Conservation (phyloP, 1,140 invertebrate genomes). For the Palaemon carinicauda region DNA sequence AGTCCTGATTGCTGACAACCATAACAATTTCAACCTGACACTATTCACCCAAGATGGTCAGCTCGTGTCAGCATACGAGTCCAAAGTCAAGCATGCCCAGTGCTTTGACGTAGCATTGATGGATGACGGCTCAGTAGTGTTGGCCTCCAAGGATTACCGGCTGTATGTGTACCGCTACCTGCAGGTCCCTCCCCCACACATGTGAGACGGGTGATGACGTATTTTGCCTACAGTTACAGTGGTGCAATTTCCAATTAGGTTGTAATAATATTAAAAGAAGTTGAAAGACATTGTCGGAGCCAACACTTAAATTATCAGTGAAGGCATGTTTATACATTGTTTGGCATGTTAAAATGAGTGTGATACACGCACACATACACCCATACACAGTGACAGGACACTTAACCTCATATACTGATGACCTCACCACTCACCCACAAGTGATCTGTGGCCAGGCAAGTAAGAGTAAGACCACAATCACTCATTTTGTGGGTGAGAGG, state of each 20-base stretch:
- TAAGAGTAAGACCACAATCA: neutral
- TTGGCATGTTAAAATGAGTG: constrained; percentile 21
- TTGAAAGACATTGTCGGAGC: constrained; percentile 22
- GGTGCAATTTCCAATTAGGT: constrained; percentile 22
- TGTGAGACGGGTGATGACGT: constrained; percentile 24
- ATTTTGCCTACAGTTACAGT: constrained; percentile 10
- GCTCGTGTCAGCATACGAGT: constrained; percentile 94
- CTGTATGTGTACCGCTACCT: constrained; percentile 98
- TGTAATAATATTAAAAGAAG: constrained; percentile 9
- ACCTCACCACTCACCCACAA: constrained; percentile 11
- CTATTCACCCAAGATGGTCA: constrained; percentile 97
- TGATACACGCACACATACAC: neutral
- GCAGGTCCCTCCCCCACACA: constrained; percentile 63
- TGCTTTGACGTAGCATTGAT: constrained; percentile 99
- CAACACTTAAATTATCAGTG: constrained; percentile 10
- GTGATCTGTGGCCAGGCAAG: neutral
- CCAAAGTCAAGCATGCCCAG: constrained; percentile 99
- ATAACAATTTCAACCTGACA: constrained; percentile 99
- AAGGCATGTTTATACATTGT: constrained; percentile 19
- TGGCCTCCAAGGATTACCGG: constrained; percentile 98
- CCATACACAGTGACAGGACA: constrained; percentile 22
- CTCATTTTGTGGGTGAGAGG: constrained; percentile 4
- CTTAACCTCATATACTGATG: constrained; percentile 25
- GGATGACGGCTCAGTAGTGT: constrained; percentile 98
- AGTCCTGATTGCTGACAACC: constrained; percentile 98